phyloP scores from a whole-genome alignment of 2,888 invertebrate species.

The Rhingia rostrata region DNA sequence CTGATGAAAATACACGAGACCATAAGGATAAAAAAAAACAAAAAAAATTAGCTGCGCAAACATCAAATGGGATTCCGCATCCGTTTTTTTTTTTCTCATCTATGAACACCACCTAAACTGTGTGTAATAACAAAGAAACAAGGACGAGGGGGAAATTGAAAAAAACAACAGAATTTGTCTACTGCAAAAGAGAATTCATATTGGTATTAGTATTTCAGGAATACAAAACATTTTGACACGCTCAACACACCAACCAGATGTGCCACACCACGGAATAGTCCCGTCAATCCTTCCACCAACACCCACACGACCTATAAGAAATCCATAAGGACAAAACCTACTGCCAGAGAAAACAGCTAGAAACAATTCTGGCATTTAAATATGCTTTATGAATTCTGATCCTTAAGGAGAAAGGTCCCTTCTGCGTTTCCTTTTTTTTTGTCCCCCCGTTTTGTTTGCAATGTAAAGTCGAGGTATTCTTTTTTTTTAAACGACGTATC shows the following conservation, averaged over 20 bases:
- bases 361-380: slow-evolving; percentile 65
- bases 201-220: slow-evolving; percentile 17
- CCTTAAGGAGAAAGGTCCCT: slow-evolving; percentile 36
- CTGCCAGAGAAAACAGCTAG: slow-evolving; percentile 25
- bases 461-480: slow-evolving; percentile 12
- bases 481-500: slow-evolving; percentile 11
- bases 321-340: slow-evolving; percentile 30
- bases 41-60: slow-evolving; percentile 51
- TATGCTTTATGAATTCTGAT: slow-evolving; percentile 73
- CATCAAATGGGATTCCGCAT: slow-evolving; percentile 55
- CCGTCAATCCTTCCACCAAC: slow-evolving; percentile 41
- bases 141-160: slow-evolving; percentile 7
- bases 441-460: slow-evolving; percentile 20
- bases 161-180: slow-evolving; percentile 67
- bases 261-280: slow-evolving; percentile 45
- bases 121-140: slow-evolving; percentile 30
- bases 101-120: slow-evolving; percentile 23
- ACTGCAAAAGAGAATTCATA: slow-evolving; percentile 50
- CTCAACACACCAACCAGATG: slow-evolving; percentile 67
- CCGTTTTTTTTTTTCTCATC: slow-evolving; percentile 11
- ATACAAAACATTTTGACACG: slow-evolving; percentile 61
- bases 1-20: slow-evolving; percentile 55
- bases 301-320: background rate
- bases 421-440: background rate
- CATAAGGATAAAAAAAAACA: slow-evolving; percentile 39